Conservation (phyloP, 2,113 vertebrate genomes). For the Rutilus rutilus region DNA sequence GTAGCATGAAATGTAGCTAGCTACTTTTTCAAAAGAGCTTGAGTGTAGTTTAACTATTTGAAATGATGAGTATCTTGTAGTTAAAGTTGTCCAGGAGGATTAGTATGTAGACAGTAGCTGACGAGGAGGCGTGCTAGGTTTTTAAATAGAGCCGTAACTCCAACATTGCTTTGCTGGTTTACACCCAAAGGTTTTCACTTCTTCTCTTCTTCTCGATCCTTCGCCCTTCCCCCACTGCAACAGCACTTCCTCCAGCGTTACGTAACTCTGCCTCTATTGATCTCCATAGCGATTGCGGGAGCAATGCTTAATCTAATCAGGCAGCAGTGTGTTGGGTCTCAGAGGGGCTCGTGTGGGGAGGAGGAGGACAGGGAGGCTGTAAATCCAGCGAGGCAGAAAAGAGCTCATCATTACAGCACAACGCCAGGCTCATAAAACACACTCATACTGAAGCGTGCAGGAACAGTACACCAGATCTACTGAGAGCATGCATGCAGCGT, state of each 20-base stretch:
- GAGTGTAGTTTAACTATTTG: neutral
- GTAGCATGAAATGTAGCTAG: neutral
- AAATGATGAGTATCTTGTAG: neutral
- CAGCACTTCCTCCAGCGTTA: constrained; percentile 42
- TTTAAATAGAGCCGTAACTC: neutral
- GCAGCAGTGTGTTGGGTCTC: constrained; percentile 36
- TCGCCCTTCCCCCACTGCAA: constrained; percentile 21
- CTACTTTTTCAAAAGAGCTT: neutral
- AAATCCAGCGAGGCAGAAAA: constrained; percentile 49
- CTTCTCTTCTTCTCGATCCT: neutral
- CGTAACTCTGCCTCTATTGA: constrained; percentile 43
- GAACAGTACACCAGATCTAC: neutral
- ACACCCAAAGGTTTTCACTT: neutral
- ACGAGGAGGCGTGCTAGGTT: neutral
- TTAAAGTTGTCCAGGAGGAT: too few relatives aligned
- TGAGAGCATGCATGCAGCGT: neutral
- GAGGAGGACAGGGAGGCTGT: constrained; percentile 19
- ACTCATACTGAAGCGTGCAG: neutral
- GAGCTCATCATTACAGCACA: constrained; percentile 49
- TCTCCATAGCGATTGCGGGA: constrained; percentile 24
- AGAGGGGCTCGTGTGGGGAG: neutral
- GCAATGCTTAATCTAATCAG: constrained; percentile 49
- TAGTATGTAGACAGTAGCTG: too few relatives aligned
- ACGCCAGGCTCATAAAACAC: constrained; percentile 39
- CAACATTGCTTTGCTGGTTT: neutral